Conservation (phyloP, 2,113 vertebrate species). For the Trematocara variabile region DNA sequence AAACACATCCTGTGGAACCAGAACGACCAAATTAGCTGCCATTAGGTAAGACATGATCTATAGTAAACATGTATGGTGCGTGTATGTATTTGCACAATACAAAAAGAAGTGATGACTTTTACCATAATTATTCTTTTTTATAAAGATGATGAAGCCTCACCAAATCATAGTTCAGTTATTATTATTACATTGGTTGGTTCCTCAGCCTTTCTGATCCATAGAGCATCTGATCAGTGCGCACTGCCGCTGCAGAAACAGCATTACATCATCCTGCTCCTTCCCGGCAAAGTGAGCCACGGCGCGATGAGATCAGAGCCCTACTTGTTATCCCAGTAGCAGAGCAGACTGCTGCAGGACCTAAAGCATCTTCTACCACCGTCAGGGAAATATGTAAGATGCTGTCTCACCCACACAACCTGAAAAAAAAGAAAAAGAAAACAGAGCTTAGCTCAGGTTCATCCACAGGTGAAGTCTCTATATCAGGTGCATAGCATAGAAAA, state of each 20-base stretch:
- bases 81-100: not conserved
- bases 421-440: not conserved
- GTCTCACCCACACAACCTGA: slow-evolving; percentile 24
- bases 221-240: slow-evolving; percentile 59
- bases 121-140: slow-evolving; percentile 24
- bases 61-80: not conserved
- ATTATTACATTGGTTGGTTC: slow-evolving; percentile 24
- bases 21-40: not conserved
- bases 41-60: not conserved
- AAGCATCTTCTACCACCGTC: slow-evolving; percentile 35
- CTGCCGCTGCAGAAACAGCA: slow-evolving; percentile 61
- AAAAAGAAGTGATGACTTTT: not conserved
- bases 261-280: slow-evolving; percentile 74
- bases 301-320: slow-evolving; percentile 64
- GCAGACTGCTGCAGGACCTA: slow-evolving; percentile 57
- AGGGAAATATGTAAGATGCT: slow-evolving; percentile 30
- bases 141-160: slow-evolving; percentile 23
- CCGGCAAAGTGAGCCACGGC: slow-evolving; percentile 54
- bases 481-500: slow-evolving; percentile 37
- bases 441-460: slow-evolving; percentile 48
- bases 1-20: not conserved
- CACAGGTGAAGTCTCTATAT: slow-evolving; percentile 61
- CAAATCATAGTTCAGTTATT: slow-evolving; percentile 23
- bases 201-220: not conserved
- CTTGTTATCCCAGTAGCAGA: slow-evolving; percentile 47